These are phyloP conservation scores for Drosophila melanica DNA, from an alignment of 1,140 invertebrate species.

Conservation along the genomic window DNA sequence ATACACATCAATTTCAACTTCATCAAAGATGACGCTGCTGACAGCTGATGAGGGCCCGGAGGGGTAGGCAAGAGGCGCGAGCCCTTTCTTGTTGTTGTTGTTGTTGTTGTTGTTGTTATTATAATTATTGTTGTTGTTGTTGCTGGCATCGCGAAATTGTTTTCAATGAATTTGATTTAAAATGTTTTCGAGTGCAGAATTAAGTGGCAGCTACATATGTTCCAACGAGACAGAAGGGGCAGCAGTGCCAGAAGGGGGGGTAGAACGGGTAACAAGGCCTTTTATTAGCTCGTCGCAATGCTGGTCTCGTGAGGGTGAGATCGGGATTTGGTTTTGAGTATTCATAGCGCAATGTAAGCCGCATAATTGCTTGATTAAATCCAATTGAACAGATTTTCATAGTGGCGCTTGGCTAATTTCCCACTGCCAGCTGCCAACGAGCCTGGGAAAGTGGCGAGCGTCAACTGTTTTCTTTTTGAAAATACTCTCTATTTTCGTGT, in stretches of 20 bases:
- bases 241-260: neutral
- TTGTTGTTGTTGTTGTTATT: conserved; percentile 4
- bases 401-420: conserved; percentile 39
- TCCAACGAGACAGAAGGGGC: neutral
- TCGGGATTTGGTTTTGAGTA: neutral
- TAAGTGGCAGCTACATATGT: conserved; percentile 12
- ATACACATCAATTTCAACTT: conserved; percentile 25
- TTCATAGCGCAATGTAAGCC: conserved; percentile 13
- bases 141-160: conserved; percentile 25
- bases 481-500: neutral
- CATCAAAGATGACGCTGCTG: conserved; percentile 58
- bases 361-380: conserved; percentile 44
- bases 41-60: conserved; percentile 69
- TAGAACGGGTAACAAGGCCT: neutral
- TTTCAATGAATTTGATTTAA: conserved; percentile 58
- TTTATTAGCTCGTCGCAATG: conserved; percentile 41
- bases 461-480: conserved; percentile 11
- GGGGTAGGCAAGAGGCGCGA: conserved; percentile 1
- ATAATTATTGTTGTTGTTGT: conserved; percentile 6
- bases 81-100: neutral
- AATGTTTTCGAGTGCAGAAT: conserved; percentile 54
- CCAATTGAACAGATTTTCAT: conserved; percentile 46
- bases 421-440: conserved; percentile 14
- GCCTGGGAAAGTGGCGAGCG: conserved; percentile 38
- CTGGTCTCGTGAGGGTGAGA: conserved; percentile 13